Evolutionary conservation across 2,797 vertebrate species (phyloP), one percentile per base, ranked within the genome.

Genomic region (Pitangus sulphuratus): DNA sequence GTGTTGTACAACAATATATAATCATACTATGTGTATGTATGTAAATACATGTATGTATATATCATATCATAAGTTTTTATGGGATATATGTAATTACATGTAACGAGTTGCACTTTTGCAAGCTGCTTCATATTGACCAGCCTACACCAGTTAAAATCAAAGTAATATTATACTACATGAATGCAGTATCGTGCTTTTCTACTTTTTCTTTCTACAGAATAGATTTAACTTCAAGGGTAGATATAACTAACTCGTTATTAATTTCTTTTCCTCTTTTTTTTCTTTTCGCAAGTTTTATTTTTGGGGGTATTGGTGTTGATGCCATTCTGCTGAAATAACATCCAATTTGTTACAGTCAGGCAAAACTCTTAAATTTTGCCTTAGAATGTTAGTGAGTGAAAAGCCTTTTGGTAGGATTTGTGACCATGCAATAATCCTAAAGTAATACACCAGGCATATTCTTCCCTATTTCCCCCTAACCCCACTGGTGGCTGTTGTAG

Each of bases 241-340:
- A 25, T 54, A 9, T 30, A 45, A 37, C 22, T 33, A n/a, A 42
- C 6, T 60, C 2, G 12, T 72, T 57, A 13, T 47, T 51, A 10
- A 8, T 45, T 66, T 50, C 2, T 53, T 53, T 50, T 37, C 9
- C 7, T 64, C 8, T 21, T 15, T 62, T 7, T 21, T 17, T 15
- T 8, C 7, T 11, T 7, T 15, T 4, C 1, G 1, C 10, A 1
- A 21, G 7, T 76, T 57, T 22, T 45, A 8, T 60, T 31, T 83
- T 18, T 50, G n/a, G 2, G 6, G 5, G 2, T 64, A 33, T 75
- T 45, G 6, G 4, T 56, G 20, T 51, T 45, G 74, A 22, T 77
- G 40, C 12, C 30, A 11, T 35, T 86, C 45, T 88, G 19, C 6
- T 44, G 65, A 75, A 88, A 68, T 84, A 56, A 54, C 8, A 31